These are phyloP conservation scores for Nebria ingens DNA, from an alignment of 1,140 invertebrate species.

Conservation along the genomic window DNA sequence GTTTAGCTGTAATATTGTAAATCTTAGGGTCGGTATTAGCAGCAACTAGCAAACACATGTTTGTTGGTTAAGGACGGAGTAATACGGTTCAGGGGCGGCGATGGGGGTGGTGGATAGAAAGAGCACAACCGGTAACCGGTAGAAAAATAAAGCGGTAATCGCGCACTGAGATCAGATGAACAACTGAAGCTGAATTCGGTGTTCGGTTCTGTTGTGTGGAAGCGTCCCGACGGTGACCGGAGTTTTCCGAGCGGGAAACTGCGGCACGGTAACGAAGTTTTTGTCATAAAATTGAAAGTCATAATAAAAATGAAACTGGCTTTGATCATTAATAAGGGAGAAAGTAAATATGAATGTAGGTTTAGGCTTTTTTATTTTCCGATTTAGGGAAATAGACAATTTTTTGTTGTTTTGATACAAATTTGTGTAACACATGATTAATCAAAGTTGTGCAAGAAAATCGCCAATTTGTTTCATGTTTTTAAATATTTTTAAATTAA, in stretches of 20 bases:
- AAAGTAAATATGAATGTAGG: too few relatives aligned
- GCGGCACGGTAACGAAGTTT: not conserved
- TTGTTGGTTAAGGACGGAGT: not conserved
- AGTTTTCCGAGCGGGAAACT: not conserved
- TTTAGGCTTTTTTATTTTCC: too few relatives aligned
- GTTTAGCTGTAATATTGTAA: not conserved
- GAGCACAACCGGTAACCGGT: constrained; percentile 1
- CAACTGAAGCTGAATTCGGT: not conserved
- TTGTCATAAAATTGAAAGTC: constrained; percentile 7
- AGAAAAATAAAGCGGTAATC: not conserved
- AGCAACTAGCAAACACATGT: not conserved
- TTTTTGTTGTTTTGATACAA: too few relatives aligned
- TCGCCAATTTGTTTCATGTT: too few relatives aligned
- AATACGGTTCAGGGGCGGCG: too few relatives aligned
- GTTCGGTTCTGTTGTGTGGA: too few relatives aligned
- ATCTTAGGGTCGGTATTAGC: not conserved
- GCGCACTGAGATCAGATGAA: not conserved
- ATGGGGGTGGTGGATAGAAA: too few relatives aligned
- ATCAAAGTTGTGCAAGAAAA: too few relatives aligned
- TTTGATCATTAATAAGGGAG: not conserved
- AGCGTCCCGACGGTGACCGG: not conserved
- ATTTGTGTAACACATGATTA: too few relatives aligned
- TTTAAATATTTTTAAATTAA: too few relatives aligned
- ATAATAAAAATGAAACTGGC: not conserved
- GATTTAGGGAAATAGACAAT: too few relatives aligned